Evolutionary conservation across 2,888 invertebrate genomes (phyloP), one percentile per base, ranked within the genome.

Genomic region (Rambutsinella grinnellia): DNA sequence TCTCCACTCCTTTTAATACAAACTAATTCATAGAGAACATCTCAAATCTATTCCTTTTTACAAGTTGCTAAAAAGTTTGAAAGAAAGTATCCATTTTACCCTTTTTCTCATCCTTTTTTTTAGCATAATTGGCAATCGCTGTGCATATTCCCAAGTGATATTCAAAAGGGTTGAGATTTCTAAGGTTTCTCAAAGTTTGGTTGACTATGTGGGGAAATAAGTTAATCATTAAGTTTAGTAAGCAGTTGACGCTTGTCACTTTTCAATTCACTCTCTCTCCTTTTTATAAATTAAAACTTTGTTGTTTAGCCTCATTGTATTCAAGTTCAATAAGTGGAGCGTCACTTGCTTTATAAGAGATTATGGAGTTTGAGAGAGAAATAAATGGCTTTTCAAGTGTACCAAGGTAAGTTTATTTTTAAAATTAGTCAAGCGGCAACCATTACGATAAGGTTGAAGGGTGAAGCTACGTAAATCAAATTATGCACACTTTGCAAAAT

Each of bases 381-480:
- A n/a, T n/a, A n/a, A n/a, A n/a, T n/a, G n/a, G n/a, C n/a, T n/a
- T n/a, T n/a, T n/a, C n/a, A n/a, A n/a, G n/a, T n/a, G n/a, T n/a
- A n/a, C n/a, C n/a, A n/a, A n/a, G n/a, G n/a, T n/a, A n/a, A n/a
- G n/a, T n/a, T n/a, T n/a, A n/a, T n/a, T n/a, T n/a, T n/a, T 27
- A 67, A 67, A 67, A 21, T 67, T 67, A 67, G 47, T 57, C 67
- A 67, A 47, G 67, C 54, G 67, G 21, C 57, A 21, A 49, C 47
- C 27, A 49, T 57, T 67, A 67, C 49, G 67, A 67, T 67, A 67
- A 67, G 36, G 57, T 21, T 36, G 36, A 63, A 51, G 63, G 53
- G 51, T 63, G 51, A 21, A 63, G 63, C 63, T 63, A 63, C 63
- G 63, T 63, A 63, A 63, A 63, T 63, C 63, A 63, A 49, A 36